Conservation (phyloP, 2,797 vertebrate species). For the Perodicticus potto region DNA sequence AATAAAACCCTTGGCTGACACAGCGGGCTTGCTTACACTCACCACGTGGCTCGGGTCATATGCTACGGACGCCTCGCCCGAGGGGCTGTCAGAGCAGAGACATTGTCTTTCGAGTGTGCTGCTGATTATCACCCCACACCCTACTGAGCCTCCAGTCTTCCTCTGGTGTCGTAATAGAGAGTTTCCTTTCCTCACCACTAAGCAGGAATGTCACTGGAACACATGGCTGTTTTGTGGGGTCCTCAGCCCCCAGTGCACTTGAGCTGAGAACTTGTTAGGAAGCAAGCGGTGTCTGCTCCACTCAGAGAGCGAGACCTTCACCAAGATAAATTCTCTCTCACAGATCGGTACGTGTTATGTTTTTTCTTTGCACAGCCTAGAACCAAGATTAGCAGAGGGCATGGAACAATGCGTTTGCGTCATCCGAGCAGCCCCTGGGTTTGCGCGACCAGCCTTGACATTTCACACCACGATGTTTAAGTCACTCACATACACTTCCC, state of each 20-base stretch:
- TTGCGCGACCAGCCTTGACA: conserved; percentile 1
- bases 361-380: background rate
- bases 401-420: background rate
- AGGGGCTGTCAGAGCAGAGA: background rate
- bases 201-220: background rate
- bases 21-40: background rate
- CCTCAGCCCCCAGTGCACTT: background rate
- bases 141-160: background rate
- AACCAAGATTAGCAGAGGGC: background rate
- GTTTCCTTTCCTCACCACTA: background rate
- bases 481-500: background rate
- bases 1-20: background rate
- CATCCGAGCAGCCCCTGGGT: background rate
- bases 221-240: background rate
- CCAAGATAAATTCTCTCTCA: background rate
- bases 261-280: background rate
- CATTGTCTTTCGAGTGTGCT: background rate
- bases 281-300: background rate
- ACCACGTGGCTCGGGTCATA: background rate
- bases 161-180: background rate
- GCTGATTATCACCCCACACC: fast-evolving
- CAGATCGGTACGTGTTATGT: background rate
- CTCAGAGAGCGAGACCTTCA: background rate
- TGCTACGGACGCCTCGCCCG: background rate
- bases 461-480: background rate